Evolutionary conservation across 2,113 vertebrate species (phyloP).

Genomic region (Synodontis membranacea): DNA sequence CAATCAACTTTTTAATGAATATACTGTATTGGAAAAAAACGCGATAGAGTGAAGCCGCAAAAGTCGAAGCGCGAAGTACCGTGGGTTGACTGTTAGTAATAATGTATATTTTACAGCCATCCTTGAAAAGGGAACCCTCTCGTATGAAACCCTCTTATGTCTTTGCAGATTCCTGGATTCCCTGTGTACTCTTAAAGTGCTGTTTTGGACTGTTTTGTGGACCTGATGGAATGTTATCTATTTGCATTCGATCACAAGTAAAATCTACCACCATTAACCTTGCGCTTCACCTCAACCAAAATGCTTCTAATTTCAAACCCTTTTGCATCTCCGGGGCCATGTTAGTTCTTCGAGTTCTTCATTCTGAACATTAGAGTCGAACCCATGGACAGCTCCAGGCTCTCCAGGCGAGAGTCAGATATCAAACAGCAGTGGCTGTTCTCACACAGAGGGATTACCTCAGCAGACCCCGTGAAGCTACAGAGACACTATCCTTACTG

Average conservation of each 20-base stretch:
- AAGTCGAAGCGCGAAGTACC: too few species aligned
- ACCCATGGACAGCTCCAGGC: slow-evolving; percentile 7
- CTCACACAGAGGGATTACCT: slow-evolving; percentile 30
- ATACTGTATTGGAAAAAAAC: too few species aligned
- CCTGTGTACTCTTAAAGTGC: not conserved
- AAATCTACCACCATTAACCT: not conserved
- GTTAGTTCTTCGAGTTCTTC: not conserved
- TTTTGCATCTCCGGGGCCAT: not conserved
- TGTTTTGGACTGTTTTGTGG: not conserved
- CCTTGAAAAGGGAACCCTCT: not conserved
- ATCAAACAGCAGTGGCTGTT: slow-evolving; percentile 7
- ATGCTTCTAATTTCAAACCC: not conserved
- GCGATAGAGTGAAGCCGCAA: too few species aligned
- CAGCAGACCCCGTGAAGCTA: slow-evolving; percentile 28
- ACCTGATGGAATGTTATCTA: not conserved
- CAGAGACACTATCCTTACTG: slow-evolving; percentile 14
- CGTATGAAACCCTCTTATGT: not conserved
- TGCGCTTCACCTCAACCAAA: not conserved
- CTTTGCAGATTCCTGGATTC: not conserved
- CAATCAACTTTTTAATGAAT: too few species aligned
- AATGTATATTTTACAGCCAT: too few species aligned
- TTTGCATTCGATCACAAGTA: not conserved
- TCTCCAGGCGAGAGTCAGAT: not conserved
- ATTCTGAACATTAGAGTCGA: not conserved
- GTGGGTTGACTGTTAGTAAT: too few species aligned